Evolutionary conservation across 2,888 invertebrate species (phyloP), one percentile per base, ranked within the genome.

Genomic region (Troides oblongomaculatus): DNA sequence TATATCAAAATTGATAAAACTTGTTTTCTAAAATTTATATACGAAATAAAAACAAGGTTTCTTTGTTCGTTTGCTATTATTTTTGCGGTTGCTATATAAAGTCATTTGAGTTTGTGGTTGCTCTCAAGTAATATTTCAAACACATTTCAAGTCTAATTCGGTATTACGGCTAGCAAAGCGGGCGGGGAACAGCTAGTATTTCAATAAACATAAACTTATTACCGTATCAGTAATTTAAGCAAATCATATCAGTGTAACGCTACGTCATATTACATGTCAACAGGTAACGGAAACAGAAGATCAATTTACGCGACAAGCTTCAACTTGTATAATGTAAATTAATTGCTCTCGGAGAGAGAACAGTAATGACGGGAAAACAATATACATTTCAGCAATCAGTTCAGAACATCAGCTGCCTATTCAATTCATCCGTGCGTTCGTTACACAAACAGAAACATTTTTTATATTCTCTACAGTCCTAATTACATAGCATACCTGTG

Each of bases 261-360:
- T 58, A 12, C 25, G 25, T 58, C 25, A 58, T 58, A 53, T 58
- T 58, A 10, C 25, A 23, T 62, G 25, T 50, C 50, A 62, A 25
- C 62, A 62, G 17, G 18, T 21, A 62, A 50, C 46, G 25, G 50
- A 25, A 46, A 17, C 50, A 50, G 23, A 46, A 23, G 50, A 62
- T 50, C 62, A 62, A 43, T 62, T 62, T 39, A 36, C 62, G n/a
- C 39, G 62, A 62, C 62, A 43, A n/a, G 62, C 62, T 62, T 62
- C 62, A 62, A 62, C 62, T 62, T 43, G 62, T 62, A 21, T 62
- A 62, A 62, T 62, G 39, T 62, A 62, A 50, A 62, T 62, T 62
- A 62, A 64, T 56, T 53, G 23, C 50, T 56, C 63, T n/a, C 18
- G 18, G 36, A 56, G 63, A n/a, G 17, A 50, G 30, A 56, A 56